Conservation (phyloP, 1,140 invertebrate genomes). For the Solen grandis region DNA sequence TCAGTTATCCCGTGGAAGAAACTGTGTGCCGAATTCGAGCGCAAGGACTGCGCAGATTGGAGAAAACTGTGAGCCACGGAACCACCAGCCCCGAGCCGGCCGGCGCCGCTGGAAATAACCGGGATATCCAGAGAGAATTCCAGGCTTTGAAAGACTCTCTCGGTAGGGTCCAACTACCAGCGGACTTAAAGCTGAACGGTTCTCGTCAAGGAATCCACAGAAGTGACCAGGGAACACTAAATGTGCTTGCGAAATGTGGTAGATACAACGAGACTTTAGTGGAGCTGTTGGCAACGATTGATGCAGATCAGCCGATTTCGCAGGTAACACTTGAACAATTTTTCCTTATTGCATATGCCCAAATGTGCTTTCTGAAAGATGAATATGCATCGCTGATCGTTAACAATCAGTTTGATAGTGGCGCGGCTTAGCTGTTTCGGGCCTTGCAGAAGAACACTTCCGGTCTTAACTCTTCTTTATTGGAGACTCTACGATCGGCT, state of each 20-base stretch:
- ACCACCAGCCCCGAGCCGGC: not conserved
- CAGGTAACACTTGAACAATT: conserved; percentile 17
- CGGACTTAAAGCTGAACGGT: conserved; percentile 20
- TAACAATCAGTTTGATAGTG: conserved; percentile 36
- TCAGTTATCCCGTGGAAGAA: no score
- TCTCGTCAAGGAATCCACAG: conserved; percentile 32
- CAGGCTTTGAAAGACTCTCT: conserved; percentile 26
- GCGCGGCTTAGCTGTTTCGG: conserved; percentile 35
- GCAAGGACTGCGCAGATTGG: no score
- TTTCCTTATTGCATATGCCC: conserved; percentile 25
- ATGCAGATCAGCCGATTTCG: conserved; percentile 13
- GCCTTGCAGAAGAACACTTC: conserved; percentile 45
- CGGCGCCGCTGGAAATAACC: no score
- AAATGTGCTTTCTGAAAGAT: conserved; percentile 30
- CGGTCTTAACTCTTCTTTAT: no score
- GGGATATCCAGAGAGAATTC: no score
- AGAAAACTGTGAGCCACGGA: no score
- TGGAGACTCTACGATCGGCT: not conserved
- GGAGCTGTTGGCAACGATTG: not conserved
- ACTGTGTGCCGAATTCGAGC: no score
- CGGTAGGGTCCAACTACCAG: conserved; percentile 19
- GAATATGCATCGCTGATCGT: conserved; percentile 46
- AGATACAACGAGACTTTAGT: conserved; percentile 25
- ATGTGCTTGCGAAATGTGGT: conserved; percentile 30
- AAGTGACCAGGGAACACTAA: conserved; percentile 15